A percentile compares a stretch with the other conserved stretches of the same genome.
These are phyloP conservation scores for Spea hammondii DNA, from an alignment of 2,797 vertebrate genomes.

Conservation along the genomic window DNA sequence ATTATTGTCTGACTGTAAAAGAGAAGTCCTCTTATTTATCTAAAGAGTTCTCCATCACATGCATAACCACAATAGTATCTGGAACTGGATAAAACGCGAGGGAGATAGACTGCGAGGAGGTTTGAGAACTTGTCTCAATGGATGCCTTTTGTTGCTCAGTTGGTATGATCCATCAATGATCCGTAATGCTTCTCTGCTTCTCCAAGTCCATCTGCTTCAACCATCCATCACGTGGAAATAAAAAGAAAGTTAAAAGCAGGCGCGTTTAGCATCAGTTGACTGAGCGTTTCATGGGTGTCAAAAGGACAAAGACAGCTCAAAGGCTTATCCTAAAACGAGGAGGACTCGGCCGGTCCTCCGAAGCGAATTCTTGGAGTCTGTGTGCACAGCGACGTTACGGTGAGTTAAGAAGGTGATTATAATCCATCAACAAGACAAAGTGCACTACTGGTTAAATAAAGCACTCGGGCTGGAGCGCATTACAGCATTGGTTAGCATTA, in stretches of 20 bases:
- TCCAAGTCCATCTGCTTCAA: slow-evolving; percentile 90
- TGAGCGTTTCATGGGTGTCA: slow-evolving; percentile 81
- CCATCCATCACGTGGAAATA: slow-evolving; percentile 87
- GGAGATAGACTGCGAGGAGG: slow-evolving; percentile 62
- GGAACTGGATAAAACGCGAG: slow-evolving; percentile 76
- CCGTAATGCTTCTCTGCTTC: slow-evolving; percentile 87
- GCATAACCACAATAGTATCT: slow-evolving; percentile 71
- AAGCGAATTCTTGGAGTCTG: not conserved
- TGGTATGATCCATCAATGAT: slow-evolving; percentile 76
- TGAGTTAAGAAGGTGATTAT: not conserved
- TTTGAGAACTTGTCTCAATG: slow-evolving; percentile 57
- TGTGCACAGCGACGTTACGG: not conserved
- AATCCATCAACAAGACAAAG: slow-evolving; percentile 1
- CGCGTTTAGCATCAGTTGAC: slow-evolving; percentile 74
- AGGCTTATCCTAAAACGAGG: slow-evolving; percentile 75
- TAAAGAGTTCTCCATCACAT: slow-evolving; percentile 70
- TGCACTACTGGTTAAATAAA: not conserved
- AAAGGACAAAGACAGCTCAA: slow-evolving; percentile 65
- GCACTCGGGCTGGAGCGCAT: not conserved
- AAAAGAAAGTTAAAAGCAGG: slow-evolving; percentile 79
- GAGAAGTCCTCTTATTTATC: slow-evolving; percentile 69
- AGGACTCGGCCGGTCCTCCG: not conserved
- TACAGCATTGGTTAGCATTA: too few relatives aligned
- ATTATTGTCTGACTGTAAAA: slow-evolving; percentile 66
- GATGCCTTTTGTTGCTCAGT: slow-evolving; percentile 72